Base-by-base conservation (phyloP, 2,797 vertebrate genomes). In the Trematomus bernacchii region DNA sequence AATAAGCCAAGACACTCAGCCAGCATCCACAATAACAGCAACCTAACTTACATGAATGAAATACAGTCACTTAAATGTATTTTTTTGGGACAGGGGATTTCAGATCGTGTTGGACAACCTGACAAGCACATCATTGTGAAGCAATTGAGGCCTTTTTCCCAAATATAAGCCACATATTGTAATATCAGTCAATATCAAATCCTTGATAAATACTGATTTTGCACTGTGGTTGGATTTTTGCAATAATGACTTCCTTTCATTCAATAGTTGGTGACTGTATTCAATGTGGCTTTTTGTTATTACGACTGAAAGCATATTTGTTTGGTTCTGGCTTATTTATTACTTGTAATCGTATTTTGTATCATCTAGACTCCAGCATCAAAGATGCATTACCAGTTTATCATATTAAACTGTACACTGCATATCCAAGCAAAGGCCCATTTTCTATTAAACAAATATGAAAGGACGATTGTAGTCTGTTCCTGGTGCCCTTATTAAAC, bases 401-500 rank as follows among this genome's bases (percentile, higher is more conserved):
- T 47, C 70, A 13, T 43, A 57, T 71, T 58, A 44, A 68, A 54
- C 21, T 21, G 7, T 33, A 23, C 23, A 54, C 19, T 47, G 15
- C 1, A 6, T 27, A 19, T 55, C 33, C 54, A 66, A 61, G 37
- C 60, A 48, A 47, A 68, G 48, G 48, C 48, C 18, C 62, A 61
- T 79, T 58, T 67, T 71, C 46, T 18, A 37, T 70, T 23, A 55
- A n/a, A 63, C 50, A 27, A 4, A 27, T 27, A 4, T 27, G 27
- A 27, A 27, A 27, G 4, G 27, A 5, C 27, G 27, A 27, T 27
- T 5, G 18, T 21, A 18, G 14, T 59, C 14, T 51, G 62, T 54
- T 52, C 63, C 40, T 63, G 10, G 48, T 61, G 18, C 30, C n/a
- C 33, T 80, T 70, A 73, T 70, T 77, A 57, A 66, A 62, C 76